phyloP scores from a whole-genome alignment of 2,888 invertebrate genomes.

The Plebejus argus region DNA sequence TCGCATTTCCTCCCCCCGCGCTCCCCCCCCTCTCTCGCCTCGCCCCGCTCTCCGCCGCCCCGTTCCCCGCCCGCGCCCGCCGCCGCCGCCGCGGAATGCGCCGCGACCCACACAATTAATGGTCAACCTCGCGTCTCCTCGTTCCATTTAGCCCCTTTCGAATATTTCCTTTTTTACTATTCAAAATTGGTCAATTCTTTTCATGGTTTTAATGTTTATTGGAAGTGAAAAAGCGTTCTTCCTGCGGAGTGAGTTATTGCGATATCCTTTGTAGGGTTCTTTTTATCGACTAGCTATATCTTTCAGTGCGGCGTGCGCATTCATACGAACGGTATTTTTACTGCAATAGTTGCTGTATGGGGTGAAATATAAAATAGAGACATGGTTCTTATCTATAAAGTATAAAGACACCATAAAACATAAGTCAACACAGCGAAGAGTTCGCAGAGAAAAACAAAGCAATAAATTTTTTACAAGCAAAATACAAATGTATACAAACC shows the following conservation, averaged over 20 bases:
- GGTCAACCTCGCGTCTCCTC: conserved; percentile 59
- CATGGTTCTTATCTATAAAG: not conserved
- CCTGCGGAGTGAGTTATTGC: conserved; percentile 24
- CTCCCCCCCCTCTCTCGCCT: conserved; percentile 56
- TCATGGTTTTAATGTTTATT: conserved; percentile 35
- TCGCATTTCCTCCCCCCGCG: conserved; percentile 71
- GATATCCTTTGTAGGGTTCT: conserved; percentile 14
- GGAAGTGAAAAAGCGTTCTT: conserved; percentile 22
- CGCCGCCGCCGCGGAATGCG: conserved; percentile 57
- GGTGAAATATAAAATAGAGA: not conserved
- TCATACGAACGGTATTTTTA: not conserved
- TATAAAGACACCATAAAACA: not conserved
- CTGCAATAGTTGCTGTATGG: not conserved
- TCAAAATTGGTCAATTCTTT: conserved; percentile 30
- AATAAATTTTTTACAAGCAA: conserved; percentile 34
- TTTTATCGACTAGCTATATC: not conserved
- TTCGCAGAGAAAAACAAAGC: conserved; percentile 31
- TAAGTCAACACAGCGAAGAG: not conserved
- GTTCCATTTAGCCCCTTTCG: conserved; percentile 47
- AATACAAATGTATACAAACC: conserved; percentile 17
- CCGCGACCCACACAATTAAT: conserved; percentile 65
- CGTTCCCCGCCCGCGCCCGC: conserved; percentile 61
- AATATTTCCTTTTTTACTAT: conserved; percentile 39
- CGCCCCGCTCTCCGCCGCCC: conserved; percentile 60
- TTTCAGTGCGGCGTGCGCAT: not conserved